Evolutionary conservation across 2,113 vertebrate genomes (phyloP).

Genomic region (Strix uralensis): DNA sequence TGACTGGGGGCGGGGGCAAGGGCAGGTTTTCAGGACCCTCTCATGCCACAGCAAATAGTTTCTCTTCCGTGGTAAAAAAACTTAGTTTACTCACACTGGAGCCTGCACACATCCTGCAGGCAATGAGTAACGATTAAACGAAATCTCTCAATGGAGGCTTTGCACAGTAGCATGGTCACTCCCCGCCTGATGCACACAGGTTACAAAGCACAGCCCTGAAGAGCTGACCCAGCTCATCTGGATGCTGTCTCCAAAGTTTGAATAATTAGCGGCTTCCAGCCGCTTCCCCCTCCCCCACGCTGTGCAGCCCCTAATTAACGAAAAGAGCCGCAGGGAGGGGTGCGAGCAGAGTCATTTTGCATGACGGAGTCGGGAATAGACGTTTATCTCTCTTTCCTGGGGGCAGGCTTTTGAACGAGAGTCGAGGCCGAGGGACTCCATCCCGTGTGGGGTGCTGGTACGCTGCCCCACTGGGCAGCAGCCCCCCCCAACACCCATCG

Average conservation of each 20-base stretch:
- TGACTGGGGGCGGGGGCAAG: not conserved
- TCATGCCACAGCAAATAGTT: not conserved
- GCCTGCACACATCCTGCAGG: not conserved
- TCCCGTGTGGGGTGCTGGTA: not conserved
- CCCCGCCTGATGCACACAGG: not conserved
- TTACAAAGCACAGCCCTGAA: not conserved
- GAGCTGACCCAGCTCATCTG: not conserved
- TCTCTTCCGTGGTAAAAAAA: not conserved
- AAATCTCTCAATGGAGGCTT: not conserved
- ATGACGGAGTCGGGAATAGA: not conserved
- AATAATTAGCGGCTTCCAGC: slow-evolving; percentile 41
- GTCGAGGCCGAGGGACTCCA: not conserved
- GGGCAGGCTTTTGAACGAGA: not conserved
- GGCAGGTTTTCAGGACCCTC: not conserved
- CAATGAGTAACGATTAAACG: not conserved
- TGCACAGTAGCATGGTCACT: not conserved
- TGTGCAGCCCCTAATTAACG: slow-evolving; percentile 26
- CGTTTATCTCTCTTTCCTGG: not conserved
- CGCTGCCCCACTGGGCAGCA: not conserved
- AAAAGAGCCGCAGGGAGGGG: slow-evolving; percentile 12
- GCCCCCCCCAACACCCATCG: too few relatives aligned
- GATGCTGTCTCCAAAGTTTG: slow-evolving; percentile 8
- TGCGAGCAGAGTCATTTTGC: not conserved
- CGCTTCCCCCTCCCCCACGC: not conserved
- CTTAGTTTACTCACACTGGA: not conserved